phyloP scores from a whole-genome alignment of 2,888 invertebrate species.

The Hemistola chrysoprasaria region DNA sequence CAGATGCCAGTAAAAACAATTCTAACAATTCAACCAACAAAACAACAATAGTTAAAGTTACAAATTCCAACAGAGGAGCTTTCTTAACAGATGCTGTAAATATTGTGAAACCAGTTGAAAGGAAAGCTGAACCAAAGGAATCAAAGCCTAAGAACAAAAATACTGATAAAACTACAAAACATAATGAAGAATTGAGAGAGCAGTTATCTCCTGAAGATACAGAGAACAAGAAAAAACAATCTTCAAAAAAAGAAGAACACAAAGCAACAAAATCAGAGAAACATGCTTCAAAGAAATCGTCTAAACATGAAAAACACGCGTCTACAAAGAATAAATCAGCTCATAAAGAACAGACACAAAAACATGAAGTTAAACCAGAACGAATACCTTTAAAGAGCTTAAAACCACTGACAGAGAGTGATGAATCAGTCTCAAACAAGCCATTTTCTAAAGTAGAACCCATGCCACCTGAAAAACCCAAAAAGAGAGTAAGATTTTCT shows the following conservation, averaged over 20 bases:
- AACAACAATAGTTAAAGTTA: slow-evolving; percentile 65
- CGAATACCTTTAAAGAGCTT: slow-evolving; percentile 48
- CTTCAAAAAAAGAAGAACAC: slow-evolving; percentile 8
- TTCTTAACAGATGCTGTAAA: slow-evolving; percentile 67
- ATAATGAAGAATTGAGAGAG: slow-evolving; percentile 5
- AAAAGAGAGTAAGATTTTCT: slow-evolving; percentile 62
- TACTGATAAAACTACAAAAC: slow-evolving; percentile 4
- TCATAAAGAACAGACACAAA: slow-evolving; percentile 29
- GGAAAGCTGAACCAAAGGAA: slow-evolving; percentile 35
- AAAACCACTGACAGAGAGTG: slow-evolving; percentile 49
- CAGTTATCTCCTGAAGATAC: slow-evolving; percentile 14
- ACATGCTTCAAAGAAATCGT: slow-evolving; percentile 12
- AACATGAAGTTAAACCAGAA: slow-evolving; percentile 21
- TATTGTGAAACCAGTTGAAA: slow-evolving; percentile 48
- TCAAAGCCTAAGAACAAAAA: slow-evolving; percentile 27
- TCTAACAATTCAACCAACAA: slow-evolving; percentile 38
- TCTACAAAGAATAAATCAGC: slow-evolving; percentile 11
- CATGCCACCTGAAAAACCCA: slow-evolving; percentile 43
- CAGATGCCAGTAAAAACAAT: slow-evolving; percentile 26
- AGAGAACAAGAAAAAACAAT: slow-evolving; percentile 18
- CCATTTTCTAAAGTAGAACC: slow-evolving; percentile 60
- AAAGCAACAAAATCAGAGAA: slow-evolving; percentile 22
- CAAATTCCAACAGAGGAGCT: slow-evolving; percentile 78
- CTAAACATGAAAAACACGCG: slow-evolving; percentile 15
- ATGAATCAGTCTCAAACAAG: slow-evolving; percentile 46